Conservation (phyloP, 2,113 vertebrate genomes). For the Siniperca chuatsi region DNA sequence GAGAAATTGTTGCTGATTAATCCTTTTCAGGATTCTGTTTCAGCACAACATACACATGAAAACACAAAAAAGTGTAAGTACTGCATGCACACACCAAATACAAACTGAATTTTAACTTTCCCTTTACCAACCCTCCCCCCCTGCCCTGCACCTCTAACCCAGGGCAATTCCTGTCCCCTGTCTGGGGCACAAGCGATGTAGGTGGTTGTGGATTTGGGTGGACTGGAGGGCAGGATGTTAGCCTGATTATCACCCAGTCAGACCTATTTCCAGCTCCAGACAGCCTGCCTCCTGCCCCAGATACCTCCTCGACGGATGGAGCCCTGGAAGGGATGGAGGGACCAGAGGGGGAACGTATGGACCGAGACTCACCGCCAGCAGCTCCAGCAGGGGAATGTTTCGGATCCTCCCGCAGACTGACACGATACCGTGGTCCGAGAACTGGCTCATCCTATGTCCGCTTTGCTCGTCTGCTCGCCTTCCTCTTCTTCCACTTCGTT, state of each 20-base stretch:
- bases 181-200: conserved; percentile 40
- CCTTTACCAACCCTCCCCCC: neutral
- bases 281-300: conserved; percentile 61
- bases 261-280: conserved; percentile 68
- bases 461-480: conserved; percentile 5
- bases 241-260: conserved; percentile 58
- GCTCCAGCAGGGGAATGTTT: conserved; percentile 70
- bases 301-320: conserved; percentile 27
- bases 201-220: conserved; percentile 36
- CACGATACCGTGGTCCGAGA: conserved; percentile 24
- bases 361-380: conserved; percentile 82
- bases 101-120: conserved; percentile 22
- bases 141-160: conserved; percentile 30
- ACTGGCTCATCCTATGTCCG: conserved; percentile 69
- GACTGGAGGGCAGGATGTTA: conserved; percentile 63
- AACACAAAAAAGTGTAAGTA: neutral
- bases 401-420: conserved; percentile 46
- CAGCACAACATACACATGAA: neutral
- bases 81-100: conserved; percentile 4
- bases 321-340: conserved; percentile 23
- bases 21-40: neutral
- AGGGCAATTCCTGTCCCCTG: conserved; percentile 58
- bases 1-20: neutral
- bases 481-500: conserved; percentile 64
- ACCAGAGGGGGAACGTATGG: neutral